A percentile compares a stretch with the other conserved stretches of the same genome.
phyloP scores from a whole-genome alignment of 2,113 vertebrate species.

The Dasypus novemcinctus region DNA sequence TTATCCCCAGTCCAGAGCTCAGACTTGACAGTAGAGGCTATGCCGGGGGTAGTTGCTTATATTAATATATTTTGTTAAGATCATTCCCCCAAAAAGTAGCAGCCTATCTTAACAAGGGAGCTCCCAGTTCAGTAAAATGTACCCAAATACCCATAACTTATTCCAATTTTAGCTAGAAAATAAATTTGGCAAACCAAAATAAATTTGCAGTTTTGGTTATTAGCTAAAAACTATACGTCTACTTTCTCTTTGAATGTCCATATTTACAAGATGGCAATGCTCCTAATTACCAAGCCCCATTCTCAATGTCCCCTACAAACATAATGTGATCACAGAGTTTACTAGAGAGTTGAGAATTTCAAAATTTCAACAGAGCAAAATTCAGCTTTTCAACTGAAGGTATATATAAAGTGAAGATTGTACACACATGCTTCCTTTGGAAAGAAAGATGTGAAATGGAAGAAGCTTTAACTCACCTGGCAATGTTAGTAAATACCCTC shows the following conservation, averaged over 20 bases:
- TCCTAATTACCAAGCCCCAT: background rate
- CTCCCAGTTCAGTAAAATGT: background rate
- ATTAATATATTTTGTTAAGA: background rate
- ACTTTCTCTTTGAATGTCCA: background rate
- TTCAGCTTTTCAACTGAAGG: background rate
- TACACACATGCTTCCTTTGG: background rate
- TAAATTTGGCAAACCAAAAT: background rate
- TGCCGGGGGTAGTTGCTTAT: background rate
- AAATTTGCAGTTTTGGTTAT: background rate
- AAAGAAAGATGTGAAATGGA: constrained; percentile 10
- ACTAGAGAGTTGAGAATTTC: background rate
- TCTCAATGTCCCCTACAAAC: background rate
- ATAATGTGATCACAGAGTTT: background rate
- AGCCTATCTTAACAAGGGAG: background rate
- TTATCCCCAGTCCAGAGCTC: background rate
- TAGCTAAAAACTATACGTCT: background rate
- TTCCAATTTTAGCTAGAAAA: background rate
- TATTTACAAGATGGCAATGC: background rate
- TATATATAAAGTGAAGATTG: background rate
- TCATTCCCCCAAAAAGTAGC: background rate
- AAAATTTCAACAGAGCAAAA: background rate
- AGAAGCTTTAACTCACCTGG: background rate
- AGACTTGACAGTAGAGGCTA: background rate
- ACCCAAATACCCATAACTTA: background rate
- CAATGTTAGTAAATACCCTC: constrained; percentile 31